A percentile compares a stretch with the other conserved stretches of the same genome.
These are phyloP conservation scores for Dynastes hyllus DNA, from an alignment of 2,888 invertebrate genomes.

Conservation along the genomic window DNA sequence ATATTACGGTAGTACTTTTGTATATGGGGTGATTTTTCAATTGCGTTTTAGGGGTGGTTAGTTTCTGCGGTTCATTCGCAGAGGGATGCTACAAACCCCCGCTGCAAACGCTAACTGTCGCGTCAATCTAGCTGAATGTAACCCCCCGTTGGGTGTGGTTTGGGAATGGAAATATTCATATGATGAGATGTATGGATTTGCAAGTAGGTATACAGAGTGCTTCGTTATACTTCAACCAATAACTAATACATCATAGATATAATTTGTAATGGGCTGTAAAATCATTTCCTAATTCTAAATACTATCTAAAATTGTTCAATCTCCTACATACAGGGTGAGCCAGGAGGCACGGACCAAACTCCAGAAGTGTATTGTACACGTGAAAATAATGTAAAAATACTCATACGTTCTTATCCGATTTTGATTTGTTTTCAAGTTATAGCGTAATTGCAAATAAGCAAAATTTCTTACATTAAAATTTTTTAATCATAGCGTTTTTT, in stretches of 20 bases:
- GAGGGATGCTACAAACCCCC: constrained; percentile 60
- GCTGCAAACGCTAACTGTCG: constrained; percentile 62
- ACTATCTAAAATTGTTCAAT: neutral
- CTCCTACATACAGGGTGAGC: neutral
- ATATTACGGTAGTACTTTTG: neutral
- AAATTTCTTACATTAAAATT: no score
- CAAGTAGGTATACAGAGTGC: neutral
- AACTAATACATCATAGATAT: neutral
- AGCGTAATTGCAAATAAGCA: no score
- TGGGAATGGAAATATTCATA: neutral
- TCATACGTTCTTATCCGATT: no score
- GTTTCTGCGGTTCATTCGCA: constrained; percentile 52
- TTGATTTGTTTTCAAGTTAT: no score
- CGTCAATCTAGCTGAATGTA: constrained; percentile 52
- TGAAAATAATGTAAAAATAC: no score
- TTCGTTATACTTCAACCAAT: neutral
- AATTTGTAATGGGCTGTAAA: neutral
- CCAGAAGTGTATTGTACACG: no score
- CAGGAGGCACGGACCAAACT: no score
- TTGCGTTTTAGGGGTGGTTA: constrained; percentile 40
- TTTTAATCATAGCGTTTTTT: no score
- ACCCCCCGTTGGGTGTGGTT: constrained; percentile 58
- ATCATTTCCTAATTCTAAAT: neutral
- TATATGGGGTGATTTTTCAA: constrained; percentile 22
- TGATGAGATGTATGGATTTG: neutral